Base-by-base conservation (phyloP, 2,888 invertebrate species). In the Andrena camellia region DNA sequence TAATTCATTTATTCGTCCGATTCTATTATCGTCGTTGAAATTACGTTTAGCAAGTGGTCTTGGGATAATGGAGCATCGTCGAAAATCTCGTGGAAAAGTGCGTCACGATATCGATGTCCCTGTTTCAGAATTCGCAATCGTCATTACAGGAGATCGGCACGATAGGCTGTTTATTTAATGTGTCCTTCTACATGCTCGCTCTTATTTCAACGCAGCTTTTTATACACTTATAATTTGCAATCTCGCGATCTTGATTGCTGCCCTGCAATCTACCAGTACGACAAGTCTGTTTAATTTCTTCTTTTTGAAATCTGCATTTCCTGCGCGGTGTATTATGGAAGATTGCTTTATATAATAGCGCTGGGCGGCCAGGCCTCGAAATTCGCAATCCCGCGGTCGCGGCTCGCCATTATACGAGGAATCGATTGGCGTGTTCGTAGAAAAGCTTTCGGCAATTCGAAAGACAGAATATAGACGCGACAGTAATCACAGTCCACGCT, bases 401-500 rank as follows among this genome's bases (percentile, higher is more conserved):
- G 23, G 70, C 59, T 69, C 50, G 33, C 13, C 59, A 42, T 50
- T 64, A 42, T 26, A 26, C n/a, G 17, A 10, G 29, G 35, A 31
- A 59, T 77, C 50, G 35, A 75, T 52, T 42, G 29, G 70, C 64
- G n/a, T 31, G 42, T 23, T 13, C 13, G 7, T 33, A 74, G 59
- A 13, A 13, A 68, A 75, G 70, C 54, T 29, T 29, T 74, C 33
- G 33, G 59, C 52, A 35, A 35, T 13, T 29, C 48, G 75, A 66
- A 64, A 31, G 64, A 17, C 62, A 13, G 71, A 63, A 63, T 48
- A 68, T 20, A 71, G 68, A 48, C 50, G 10, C 13, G 67, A 35
- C 59, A 68, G 60, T 83, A 80, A 80, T 73, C 50, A 67, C 60
- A 0, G 66, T 52, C 23, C 54, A n/a, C 26, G 52, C 33, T 70